Evolutionary conservation across 2,888 invertebrate species (phyloP).

Genomic region (Luperina nickerlii): DNA sequence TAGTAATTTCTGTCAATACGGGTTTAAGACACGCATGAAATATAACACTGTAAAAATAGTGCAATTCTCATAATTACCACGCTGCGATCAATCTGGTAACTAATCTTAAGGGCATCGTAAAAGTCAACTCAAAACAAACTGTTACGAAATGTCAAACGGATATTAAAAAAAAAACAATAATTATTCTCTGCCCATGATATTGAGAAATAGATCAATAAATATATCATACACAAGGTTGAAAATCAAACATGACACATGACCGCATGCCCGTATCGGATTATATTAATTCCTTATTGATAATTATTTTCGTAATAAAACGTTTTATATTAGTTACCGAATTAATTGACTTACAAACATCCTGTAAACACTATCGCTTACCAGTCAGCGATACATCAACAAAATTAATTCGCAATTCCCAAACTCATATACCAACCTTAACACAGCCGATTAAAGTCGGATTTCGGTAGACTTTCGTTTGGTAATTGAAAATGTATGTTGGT

Average conservation of each 20-base stretch:
- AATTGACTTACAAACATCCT: constrained; percentile 62
- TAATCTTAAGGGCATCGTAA: neutral
- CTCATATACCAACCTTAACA: constrained; percentile 6
- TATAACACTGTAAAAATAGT: neutral
- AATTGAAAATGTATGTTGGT: constrained; percentile 33
- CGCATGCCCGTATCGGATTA: neutral
- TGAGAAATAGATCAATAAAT: constrained; percentile 56
- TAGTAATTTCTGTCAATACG: no score
- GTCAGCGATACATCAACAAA: constrained; percentile 56
- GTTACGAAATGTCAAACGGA: constrained; percentile 33
- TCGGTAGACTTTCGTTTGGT: neutral
- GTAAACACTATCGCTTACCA: constrained; percentile 48
- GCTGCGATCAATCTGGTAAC: neutral
- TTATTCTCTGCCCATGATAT: constrained; percentile 29
- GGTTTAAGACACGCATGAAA: no score
- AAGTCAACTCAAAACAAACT: constrained; percentile 5
- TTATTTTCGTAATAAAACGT: constrained; percentile 57
- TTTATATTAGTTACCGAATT: constrained; percentile 46
- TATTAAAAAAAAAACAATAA: constrained; percentile 24
- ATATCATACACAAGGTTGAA: constrained; percentile 20
- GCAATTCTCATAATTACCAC: neutral
- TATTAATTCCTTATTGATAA: constrained; percentile 53
- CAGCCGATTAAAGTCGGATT: neutral
- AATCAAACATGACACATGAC: constrained; percentile 22
- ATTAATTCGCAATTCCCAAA: constrained; percentile 3